Percentiles rank a stretch among this genome's conserved stretches.
Conservation (phyloP, 1,140 invertebrate genomes). For the Drosophila subobscura region DNA sequence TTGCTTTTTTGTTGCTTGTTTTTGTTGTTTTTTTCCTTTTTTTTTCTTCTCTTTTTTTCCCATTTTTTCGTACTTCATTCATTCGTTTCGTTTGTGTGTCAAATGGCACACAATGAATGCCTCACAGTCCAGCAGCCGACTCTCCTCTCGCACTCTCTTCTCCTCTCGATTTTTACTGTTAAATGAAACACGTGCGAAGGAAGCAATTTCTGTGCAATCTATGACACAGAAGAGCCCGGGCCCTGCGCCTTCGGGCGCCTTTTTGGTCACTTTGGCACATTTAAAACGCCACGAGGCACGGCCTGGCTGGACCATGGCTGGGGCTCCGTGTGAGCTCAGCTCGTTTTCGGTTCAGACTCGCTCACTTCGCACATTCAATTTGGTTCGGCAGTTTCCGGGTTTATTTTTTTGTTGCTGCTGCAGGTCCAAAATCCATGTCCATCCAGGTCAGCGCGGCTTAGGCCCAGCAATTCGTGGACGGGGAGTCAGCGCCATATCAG, state of each 20-base stretch:
- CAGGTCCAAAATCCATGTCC: background rate
- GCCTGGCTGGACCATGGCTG: constrained; percentile 5
- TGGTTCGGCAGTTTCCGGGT: constrained; percentile 57
- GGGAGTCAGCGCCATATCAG: constrained; percentile 14
- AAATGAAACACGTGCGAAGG: constrained; percentile 81
- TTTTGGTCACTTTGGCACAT: constrained; percentile 62
- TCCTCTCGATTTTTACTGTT: constrained; percentile 65
- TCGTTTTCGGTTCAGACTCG: constrained; percentile 15
- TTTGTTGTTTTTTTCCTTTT: background rate
- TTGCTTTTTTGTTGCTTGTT: background rate
- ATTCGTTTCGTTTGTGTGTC: constrained; percentile 37
- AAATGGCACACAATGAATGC: constrained; percentile 64
- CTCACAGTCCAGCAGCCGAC: constrained; percentile 32
- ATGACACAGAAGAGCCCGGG: constrained; percentile 37
- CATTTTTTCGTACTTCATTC: background rate
- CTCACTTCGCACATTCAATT: constrained; percentile 60
- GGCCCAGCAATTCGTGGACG: constrained; percentile 10
- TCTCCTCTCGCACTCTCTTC: too few relatives aligned
- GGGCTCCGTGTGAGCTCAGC: constrained; percentile 7
- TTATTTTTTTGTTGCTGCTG: constrained; percentile 15
- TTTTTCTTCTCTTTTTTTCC: background rate
- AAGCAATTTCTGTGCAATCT: constrained; percentile 79
- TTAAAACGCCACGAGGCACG: constrained; percentile 58
- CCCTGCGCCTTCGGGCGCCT: constrained; percentile 38
- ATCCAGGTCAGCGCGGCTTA: constrained; percentile 3